These are phyloP conservation scores for Pelobates fuscus DNA, from an alignment of 2,113 vertebrate genomes.

Conservation along the genomic window DNA sequence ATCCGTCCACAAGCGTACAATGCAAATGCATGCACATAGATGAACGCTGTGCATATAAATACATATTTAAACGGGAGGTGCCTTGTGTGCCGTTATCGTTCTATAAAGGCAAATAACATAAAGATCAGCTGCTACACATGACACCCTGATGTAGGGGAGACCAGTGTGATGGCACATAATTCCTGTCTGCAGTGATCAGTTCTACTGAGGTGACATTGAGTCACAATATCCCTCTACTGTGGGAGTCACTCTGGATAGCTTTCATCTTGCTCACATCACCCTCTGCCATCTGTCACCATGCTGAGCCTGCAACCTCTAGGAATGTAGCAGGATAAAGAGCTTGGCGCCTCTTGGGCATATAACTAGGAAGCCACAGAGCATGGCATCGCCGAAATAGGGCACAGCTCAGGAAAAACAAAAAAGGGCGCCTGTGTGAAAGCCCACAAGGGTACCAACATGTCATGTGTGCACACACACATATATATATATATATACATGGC, in stretches of 20 bases:
- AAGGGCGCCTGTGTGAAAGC: no score
- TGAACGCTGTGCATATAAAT: no score
- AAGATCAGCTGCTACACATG: no score
- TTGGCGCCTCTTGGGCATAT: constrained; percentile 41
- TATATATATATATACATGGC: no score
- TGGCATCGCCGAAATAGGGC: not conserved
- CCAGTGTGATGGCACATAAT: not conserved
- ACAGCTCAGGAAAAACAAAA: no score
- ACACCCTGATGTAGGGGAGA: no score
- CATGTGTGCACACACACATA: no score
- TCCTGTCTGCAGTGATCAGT: constrained; percentile 3
- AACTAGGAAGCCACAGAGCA: constrained; percentile 6
- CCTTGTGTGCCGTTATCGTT: no score
- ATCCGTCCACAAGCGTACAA: not conserved
- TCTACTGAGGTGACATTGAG: constrained; percentile 27
- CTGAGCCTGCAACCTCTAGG: constrained; percentile 39
- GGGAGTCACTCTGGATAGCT: constrained; percentile 39
- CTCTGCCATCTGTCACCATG: constrained; percentile 41
- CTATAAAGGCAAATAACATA: no score
- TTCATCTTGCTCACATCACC: constrained; percentile 44
- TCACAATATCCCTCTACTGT: constrained; percentile 20
- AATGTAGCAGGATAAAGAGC: constrained; percentile 39
- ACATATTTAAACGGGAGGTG: no score
- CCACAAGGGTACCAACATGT: no score
- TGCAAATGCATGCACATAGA: not conserved